Evolutionary conservation across 2,113 vertebrate genomes (phyloP), one percentile per base, ranked within the genome.

Genomic region (Mixornis gularis): DNA sequence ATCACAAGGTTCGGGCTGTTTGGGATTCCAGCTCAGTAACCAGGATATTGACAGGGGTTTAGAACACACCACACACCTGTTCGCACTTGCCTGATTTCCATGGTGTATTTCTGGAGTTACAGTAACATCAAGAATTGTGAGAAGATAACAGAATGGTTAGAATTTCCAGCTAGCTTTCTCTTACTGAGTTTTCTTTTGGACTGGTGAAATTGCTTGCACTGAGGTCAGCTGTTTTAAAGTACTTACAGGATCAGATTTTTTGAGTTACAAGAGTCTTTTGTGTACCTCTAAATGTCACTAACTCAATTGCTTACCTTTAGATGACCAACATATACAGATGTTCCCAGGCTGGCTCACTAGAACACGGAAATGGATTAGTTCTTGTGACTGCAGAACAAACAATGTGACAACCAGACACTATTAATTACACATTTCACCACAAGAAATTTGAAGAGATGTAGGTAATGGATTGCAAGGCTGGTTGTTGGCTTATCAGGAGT

Each of bases 21-120:
- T 78, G 69, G 64, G 48, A 80, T 80, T 93, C 73, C 74, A 68
- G 38, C 82, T 92, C 62, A 49, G 53, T 36, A 91, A 78, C 74
- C 53, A 86, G 85, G 69, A 46, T 90, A 58, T 70, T 77, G 70
- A 76, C 60, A 72, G 38, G n/a, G 59, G 44, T 64, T 92, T 66
- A n/a, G 90, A 88, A 58, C 52, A 87, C 38, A 62, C 38, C 62
- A 62, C 68, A 63, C 90, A 91, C 94, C 86, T 94, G 79, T 93
- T 93, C 15, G 9, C 88, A 86, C 72, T 96, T 91, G 84, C 68
- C 70, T 91, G 56, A 87, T 95, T 96, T 93, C 87, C 92, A 79
- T 73, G 65, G 59, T 94, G 62, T 82, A 68, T 92, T 95, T 94
- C 96, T 94, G 86, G 71, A 91, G 87, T 95, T 92, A 87, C 73